Evolutionary conservation across 2,797 vertebrate genomes (phyloP), one percentile per base, ranked within the genome.

Genomic region (Gymnothorax javanicus): DNA sequence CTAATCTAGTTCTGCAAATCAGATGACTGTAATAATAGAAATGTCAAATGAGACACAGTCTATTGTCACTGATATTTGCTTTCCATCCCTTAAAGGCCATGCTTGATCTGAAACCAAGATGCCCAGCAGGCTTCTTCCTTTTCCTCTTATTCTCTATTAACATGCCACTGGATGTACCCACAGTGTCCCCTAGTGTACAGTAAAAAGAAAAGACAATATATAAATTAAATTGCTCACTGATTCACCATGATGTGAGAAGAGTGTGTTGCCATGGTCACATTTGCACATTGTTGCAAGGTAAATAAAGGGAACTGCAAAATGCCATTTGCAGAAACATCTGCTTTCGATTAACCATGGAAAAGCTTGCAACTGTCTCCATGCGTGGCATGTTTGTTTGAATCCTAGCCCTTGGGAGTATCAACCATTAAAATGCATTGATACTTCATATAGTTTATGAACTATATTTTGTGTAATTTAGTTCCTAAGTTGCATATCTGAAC

Each of bases 41-140:
- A 91, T 91, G 90, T 91, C 87, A 89, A 86, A 88, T 85, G 87
- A 86, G 89, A 89, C 90, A 82, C 75, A 87, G 87, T 90, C 62
- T 83, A 84, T 84, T 89, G 86, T 89, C 87, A 82, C 87, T 91
- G 89, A 89, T 88, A 85, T 90, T 88, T 88, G 59, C 85, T 87
- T 79, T 86, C 86, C 85, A 86, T 85, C 87, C 87, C 62, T 71
- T 82, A 90, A 89, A 89, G 89, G 88, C 88, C 87, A 67, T 86
- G 84, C 69, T 84, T 85, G 77, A 89, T 89, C 90, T 67, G 87
- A 89, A 84, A 88, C 87, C 86, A 88, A 89, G 83, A 87, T 88
- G 88, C 73, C 86, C 89, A 4, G 33, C 60, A 57, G 75, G 59
- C 85, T 69, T 77, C 85, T 69, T 77, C 56, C 73, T 81, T 20